Evolutionary conservation across 2,113 vertebrate genomes (phyloP).

Genomic region (Egretta garzetta): DNA sequence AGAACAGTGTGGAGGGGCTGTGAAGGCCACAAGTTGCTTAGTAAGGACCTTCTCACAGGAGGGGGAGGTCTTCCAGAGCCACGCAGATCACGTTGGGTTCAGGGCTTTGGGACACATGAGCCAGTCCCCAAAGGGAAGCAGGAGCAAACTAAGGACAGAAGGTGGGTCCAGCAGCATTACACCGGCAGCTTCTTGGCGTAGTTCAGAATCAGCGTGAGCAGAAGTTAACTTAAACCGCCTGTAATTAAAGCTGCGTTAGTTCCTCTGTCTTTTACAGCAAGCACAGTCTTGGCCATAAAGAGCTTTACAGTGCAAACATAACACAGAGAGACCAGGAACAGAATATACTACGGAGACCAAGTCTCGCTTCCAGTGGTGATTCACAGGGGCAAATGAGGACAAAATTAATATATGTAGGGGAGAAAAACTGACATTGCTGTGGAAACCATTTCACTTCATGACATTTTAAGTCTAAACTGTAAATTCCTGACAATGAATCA

Average conservation of each 20-base stretch:
- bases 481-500: constrained; percentile 40
- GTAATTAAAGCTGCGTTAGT: neutral
- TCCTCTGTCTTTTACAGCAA: neutral
- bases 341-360: neutral
- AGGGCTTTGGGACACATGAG: neutral
- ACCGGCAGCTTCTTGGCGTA: neutral
- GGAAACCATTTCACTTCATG: constrained; percentile 32
- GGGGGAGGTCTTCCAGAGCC: neutral
- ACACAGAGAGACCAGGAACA: neutral
- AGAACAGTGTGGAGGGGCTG: neutral
- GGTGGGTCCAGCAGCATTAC: neutral
- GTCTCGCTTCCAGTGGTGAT: constrained; percentile 37
- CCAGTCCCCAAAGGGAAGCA: neutral
- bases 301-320: neutral
- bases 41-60: neutral
- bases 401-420: constrained; percentile 38
- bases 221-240: neutral
- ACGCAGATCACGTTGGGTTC: neutral
- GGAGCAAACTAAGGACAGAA: neutral
- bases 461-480: constrained; percentile 27
- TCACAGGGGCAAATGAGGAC: constrained; percentile 38
- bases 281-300: neutral
- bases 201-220: neutral
- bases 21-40: neutral
- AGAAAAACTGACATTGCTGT: constrained; percentile 37